phyloP scores from a whole-genome alignment of 2,113 vertebrate genomes.

The Natator depressus region DNA sequence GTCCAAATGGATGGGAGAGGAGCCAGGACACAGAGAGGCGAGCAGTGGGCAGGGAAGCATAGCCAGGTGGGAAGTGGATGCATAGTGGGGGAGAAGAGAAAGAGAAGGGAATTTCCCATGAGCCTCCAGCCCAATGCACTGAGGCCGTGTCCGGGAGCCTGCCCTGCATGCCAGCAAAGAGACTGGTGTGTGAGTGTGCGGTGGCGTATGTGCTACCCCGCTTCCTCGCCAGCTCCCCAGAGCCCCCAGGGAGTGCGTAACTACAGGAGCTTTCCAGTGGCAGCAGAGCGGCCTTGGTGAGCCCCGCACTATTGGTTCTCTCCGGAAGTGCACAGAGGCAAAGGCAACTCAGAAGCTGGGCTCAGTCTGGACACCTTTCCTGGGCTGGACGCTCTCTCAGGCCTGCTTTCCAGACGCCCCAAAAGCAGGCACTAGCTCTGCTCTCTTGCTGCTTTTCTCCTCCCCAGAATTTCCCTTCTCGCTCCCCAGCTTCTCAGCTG shows the following conservation, averaged over 20 bases:
- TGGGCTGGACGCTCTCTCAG: background rate
- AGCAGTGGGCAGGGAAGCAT: background rate
- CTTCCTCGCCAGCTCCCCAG: background rate
- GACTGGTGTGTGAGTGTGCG: background rate
- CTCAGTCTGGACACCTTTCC: background rate
- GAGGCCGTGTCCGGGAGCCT: background rate
- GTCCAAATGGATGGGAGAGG: no score
- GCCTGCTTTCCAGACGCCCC: background rate
- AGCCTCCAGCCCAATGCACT: background rate
- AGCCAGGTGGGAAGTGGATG: background rate
- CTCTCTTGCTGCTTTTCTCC: background rate
- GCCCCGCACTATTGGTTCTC: no score
- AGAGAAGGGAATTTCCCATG: background rate
- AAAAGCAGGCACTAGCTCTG: background rate
- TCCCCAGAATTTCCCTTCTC: background rate
- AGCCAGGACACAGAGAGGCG: background rate
- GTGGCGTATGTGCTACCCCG: background rate
- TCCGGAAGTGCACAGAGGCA: background rate
- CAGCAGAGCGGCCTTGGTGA: background rate
- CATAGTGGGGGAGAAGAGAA: background rate
- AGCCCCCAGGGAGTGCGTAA: background rate
- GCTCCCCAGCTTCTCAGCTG: background rate
- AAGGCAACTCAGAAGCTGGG: background rate
- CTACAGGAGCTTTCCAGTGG: background rate
- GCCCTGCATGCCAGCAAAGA: background rate